Percentiles rank a stretch among this genome's conserved stretches.
Conservation (phyloP, 2,888 invertebrate genomes). For the Oligia latruncula region DNA sequence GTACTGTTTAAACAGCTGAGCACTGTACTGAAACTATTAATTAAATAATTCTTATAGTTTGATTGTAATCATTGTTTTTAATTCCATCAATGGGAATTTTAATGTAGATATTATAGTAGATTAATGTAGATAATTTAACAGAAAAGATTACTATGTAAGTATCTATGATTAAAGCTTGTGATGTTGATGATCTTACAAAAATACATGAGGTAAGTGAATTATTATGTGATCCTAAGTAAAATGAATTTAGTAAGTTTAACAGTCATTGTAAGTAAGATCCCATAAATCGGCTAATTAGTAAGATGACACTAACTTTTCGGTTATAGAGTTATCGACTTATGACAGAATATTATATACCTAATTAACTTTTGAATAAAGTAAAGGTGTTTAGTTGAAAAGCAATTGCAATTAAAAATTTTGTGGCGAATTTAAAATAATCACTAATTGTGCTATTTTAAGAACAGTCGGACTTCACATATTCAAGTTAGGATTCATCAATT, state of each 20-base stretch:
- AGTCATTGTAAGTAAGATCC: conserved; percentile 8
- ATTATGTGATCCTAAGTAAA: neutral
- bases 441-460: neutral
- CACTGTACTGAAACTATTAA: neutral
- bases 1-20: neutral
- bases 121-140: conserved; percentile 3
- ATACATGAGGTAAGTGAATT: neutral
- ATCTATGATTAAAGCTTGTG: conserved; percentile 3
- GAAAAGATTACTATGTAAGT: conserved; percentile 53
- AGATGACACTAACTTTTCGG: neutral
- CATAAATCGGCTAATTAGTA: conserved; percentile 24
- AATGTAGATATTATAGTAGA: neutral
- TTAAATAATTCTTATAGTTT: neutral
- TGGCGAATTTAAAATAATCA: neutral
- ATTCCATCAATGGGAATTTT: neutral
- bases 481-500: conserved; percentile 5
- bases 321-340: conserved; percentile 12
- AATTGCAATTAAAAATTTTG: neutral
- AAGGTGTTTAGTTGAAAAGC: neutral
- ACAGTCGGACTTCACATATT: neutral
- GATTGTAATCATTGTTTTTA: neutral
- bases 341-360: conserved; percentile 12
- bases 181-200: conserved; percentile 13
- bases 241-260: conserved; percentile 6
- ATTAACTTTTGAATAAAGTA: neutral